phyloP scores from a whole-genome alignment of 2,113 vertebrate genomes.

The Acrocephalus arundinaceus region DNA sequence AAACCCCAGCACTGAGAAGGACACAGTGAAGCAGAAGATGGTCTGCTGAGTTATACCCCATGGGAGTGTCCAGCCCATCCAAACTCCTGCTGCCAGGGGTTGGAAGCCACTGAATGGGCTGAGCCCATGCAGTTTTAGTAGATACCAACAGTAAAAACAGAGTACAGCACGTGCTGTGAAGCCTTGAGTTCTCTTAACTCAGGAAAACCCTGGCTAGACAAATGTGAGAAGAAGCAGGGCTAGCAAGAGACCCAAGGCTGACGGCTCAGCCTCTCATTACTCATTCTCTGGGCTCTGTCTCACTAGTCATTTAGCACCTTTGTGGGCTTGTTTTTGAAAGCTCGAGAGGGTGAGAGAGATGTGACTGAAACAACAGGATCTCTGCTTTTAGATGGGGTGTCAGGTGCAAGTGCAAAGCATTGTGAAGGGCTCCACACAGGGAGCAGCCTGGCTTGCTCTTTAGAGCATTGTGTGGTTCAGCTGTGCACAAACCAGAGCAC shows the following conservation, averaged over 20 bases:
- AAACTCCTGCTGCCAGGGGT: not conserved
- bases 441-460: not conserved
- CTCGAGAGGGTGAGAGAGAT: not conserved
- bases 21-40: not conserved
- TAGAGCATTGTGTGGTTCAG: not conserved
- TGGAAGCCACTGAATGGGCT: not conserved
- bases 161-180: not conserved
- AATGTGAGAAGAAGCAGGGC: not conserved
- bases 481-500: not conserved
- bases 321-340: not conserved
- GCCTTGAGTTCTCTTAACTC: not conserved
- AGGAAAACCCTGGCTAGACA: not conserved
- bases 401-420: not conserved
- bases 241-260: not conserved
- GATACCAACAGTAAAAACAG: not conserved
- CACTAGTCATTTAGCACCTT: not conserved
- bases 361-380: not conserved
- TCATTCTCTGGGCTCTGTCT: not conserved
- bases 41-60: not conserved
- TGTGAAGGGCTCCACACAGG: not conserved
- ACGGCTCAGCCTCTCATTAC: not conserved
- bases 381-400: not conserved
- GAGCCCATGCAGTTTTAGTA: not conserved
- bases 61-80: not conserved
- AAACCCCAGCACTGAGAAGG: not conserved